These are phyloP conservation scores for Coranthus polyacanthus DNA, from an alignment of 2,797 vertebrate species.

Conservation along the genomic window DNA sequence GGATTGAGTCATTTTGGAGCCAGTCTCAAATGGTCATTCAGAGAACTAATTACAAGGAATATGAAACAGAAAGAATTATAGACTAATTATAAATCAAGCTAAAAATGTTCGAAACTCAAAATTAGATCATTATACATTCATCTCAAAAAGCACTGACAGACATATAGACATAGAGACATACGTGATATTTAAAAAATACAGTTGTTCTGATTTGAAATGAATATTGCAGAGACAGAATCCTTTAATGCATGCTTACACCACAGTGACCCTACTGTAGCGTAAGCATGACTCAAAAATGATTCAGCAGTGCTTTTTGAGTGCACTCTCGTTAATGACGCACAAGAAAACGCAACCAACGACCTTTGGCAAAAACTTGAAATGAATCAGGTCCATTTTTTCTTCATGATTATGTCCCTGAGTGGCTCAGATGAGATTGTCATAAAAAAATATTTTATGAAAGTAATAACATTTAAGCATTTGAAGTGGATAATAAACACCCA, in stretches of 20 bases:
- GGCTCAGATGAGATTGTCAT: constrained; percentile 3
- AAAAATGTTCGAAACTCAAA: too few relatives aligned
- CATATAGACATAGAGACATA: background rate
- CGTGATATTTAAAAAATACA: background rate
- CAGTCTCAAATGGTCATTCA: too few relatives aligned
- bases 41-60: too few relatives aligned
- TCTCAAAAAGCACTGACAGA: too few relatives aligned
- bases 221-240: background rate
- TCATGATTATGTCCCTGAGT: background rate
- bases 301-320: constrained; percentile 13
- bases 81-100: too few relatives aligned
- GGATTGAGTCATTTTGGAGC: too few relatives aligned
- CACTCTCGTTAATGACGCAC: constrained; percentile 28
- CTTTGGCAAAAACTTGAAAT: constrained; percentile 21
- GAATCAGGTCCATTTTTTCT: background rate
- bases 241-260: constrained; percentile 9
- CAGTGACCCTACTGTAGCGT: constrained; percentile 9
- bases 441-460: constrained; percentile 12
- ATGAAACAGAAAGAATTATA: too few relatives aligned
- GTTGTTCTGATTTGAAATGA: background rate
- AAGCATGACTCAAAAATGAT: constrained; percentile 42
- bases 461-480: constrained; percentile 11
- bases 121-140: too few relatives aligned
- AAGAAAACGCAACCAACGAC: constrained; percentile 2
- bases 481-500: constrained; percentile 54